Percentiles rank a stretch among this genome's conserved stretches.
Evolutionary conservation across 2,888 invertebrate species (phyloP).

Genomic region (Schrankia costaestrigalis): DNA sequence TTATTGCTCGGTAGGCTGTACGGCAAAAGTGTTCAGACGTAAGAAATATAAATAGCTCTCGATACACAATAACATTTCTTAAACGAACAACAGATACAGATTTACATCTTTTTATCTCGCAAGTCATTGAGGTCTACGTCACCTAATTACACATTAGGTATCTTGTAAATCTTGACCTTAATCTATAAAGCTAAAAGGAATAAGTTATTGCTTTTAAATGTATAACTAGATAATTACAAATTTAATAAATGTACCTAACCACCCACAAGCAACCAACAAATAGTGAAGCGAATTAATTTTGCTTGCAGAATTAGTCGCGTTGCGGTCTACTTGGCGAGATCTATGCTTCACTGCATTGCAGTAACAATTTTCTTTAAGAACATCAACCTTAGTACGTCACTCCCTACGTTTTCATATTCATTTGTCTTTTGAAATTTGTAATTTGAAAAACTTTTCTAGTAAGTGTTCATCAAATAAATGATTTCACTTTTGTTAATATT

Average conservation of each 20-base stretch:
- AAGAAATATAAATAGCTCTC: too few relatives aligned
- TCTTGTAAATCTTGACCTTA: conserved; percentile 41
- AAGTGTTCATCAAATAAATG: too few relatives aligned
- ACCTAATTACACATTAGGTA: conserved; percentile 36
- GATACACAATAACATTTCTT: too few relatives aligned
- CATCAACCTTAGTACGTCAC: not conserved
- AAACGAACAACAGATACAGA: too few relatives aligned
- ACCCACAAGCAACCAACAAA: conserved; percentile 20
- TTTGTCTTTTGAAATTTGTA: too few relatives aligned
- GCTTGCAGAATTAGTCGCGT: conserved; percentile 34
- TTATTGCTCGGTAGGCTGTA: too few relatives aligned
- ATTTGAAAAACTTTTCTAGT: too few relatives aligned
- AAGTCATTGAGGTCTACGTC: conserved; percentile 40
- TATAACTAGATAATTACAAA: conserved; percentile 27
- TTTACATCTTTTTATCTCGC: conserved; percentile 35
- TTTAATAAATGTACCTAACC: conserved; percentile 18
- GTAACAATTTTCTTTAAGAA: conserved; percentile 26
- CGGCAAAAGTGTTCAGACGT: too few relatives aligned
- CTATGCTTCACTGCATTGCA: conserved; percentile 48
- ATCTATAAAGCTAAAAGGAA: conserved; percentile 36
- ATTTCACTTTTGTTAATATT: too few relatives aligned
- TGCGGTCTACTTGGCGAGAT: conserved; percentile 43
- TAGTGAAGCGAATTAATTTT: conserved; percentile 21
- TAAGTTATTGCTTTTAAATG: conserved; percentile 32
- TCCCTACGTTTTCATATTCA: not conserved